These are phyloP conservation scores for Amblyraja radiata DNA, from an alignment of 2,797 vertebrate genomes.

Conservation along the genomic window DNA sequence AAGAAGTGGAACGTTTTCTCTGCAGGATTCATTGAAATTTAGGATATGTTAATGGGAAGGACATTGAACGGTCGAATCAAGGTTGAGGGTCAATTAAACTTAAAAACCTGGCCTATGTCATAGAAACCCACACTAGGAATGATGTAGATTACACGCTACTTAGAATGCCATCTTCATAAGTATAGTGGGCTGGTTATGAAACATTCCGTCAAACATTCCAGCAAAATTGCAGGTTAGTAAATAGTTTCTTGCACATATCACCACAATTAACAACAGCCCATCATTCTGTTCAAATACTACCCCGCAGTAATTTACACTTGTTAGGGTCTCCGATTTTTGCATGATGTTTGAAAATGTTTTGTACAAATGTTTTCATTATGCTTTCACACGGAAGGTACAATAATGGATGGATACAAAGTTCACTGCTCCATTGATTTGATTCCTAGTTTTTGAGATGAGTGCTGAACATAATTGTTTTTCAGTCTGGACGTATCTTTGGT, in stretches of 20 bases:
- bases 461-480: neutral
- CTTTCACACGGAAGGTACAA: neutral
- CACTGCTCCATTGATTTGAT: neutral
- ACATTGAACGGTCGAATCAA: neutral
- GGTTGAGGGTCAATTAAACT: too few species aligned
- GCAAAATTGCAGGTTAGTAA: neutral
- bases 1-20: neutral
- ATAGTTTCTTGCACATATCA: neutral
- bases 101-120: too few species aligned
- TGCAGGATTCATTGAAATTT: neutral
- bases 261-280: neutral
- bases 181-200: neutral
- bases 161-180: neutral
- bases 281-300: neutral
- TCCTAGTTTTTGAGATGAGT: neutral
- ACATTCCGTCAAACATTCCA: neutral
- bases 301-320: neutral
- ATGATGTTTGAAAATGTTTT: neutral
- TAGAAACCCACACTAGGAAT: too few species aligned
- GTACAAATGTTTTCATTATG: neutral
- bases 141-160: too few species aligned
- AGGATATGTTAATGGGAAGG: neutral
- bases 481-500: neutral
- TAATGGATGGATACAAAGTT: neutral
- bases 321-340: neutral